phyloP scores from a whole-genome alignment of 2,797 vertebrate species.

The Potorous gilbertii region DNA sequence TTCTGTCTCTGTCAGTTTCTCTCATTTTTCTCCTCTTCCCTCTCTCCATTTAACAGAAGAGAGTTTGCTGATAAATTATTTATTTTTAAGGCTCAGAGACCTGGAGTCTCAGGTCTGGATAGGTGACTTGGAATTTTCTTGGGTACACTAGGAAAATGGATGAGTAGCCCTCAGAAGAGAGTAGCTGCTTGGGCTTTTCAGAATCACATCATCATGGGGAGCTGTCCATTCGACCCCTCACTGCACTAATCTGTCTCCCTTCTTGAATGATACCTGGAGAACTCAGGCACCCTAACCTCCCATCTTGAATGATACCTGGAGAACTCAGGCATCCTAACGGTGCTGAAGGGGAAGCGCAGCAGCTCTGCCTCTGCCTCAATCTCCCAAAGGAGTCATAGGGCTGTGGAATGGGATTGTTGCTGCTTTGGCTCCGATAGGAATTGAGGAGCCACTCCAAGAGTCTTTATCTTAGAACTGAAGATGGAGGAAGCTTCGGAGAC shows the following conservation, averaged over 20 bases:
- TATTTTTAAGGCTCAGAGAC: not conserved
- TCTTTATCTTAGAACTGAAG: not conserved
- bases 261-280: too few relatives aligned
- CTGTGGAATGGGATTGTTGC: not conserved
- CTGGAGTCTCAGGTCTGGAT: not conserved
- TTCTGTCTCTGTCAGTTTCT: not conserved
- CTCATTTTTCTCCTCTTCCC: not conserved
- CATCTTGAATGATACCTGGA: not conserved
- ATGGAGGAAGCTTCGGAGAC: not conserved
- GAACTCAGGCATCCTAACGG: not conserved
- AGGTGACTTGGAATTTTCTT: not conserved
- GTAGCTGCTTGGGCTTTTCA: not conserved
- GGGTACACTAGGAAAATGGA: not conserved
- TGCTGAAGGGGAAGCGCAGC: not conserved
- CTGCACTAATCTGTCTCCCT: not conserved
- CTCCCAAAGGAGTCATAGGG: not conserved
- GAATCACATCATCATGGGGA: not conserved
- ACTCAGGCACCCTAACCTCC: not conserved
- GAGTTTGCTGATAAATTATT: not conserved
- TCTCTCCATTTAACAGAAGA: not conserved
- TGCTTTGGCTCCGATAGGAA: not conserved
- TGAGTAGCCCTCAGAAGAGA: not conserved
- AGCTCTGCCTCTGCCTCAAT: not conserved
- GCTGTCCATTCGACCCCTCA: not conserved
- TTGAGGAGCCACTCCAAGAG: not conserved